Evolutionary conservation across 2,888 invertebrate species (phyloP), one percentile per base, ranked within the genome.

Genomic region (Pediacus dermestoides): DNA sequence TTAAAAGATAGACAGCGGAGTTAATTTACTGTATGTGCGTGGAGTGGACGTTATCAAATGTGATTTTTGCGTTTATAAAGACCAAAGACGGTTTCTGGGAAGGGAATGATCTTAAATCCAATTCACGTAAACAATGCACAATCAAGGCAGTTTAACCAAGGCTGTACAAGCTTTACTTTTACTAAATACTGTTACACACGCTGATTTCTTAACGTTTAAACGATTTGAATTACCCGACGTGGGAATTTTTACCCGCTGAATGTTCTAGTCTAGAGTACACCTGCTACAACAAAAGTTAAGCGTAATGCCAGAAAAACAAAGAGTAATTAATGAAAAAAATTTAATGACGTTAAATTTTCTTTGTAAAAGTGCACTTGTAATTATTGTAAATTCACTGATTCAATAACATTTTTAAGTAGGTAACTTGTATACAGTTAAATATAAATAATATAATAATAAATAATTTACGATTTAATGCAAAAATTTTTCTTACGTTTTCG

Each of bases 121-220:
- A 23, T 34, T n/a, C n/a, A n/a, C 34, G 26, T 34, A 25, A 34
- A 34, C 34, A 34, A 34, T 34, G 25, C 16, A 18, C 16, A 25
- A 34, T 34, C 23, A 13, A 11, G 22, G 33, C 22, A 21, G 10
- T 11, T 16, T 25, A 16, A 10, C 25, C 25, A 34, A 34, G 34
- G 34, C 23, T 34, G 14, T 16, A 32, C n/a, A n/a, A n/a, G 23
- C 12, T 23, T 23, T n/a, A 15, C 30, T 30, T 11, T 34, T 34
- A 23, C 34, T 34, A 34, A 34, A 34, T 32, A n/a, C 32, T 32
- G 10, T 12, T 13, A 14, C 12, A 25, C 14, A 4, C n/a, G 16
- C 15, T 16, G 25, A 2, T 32, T 32, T 13, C n/a, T 8, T 7
- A 9, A 25, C 22, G 12, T 11, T n/a, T n/a, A 14, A 28, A 12